Evolutionary conservation across 2,797 vertebrate species (phyloP).

Genomic region (Protonibea diacanthus): DNA sequence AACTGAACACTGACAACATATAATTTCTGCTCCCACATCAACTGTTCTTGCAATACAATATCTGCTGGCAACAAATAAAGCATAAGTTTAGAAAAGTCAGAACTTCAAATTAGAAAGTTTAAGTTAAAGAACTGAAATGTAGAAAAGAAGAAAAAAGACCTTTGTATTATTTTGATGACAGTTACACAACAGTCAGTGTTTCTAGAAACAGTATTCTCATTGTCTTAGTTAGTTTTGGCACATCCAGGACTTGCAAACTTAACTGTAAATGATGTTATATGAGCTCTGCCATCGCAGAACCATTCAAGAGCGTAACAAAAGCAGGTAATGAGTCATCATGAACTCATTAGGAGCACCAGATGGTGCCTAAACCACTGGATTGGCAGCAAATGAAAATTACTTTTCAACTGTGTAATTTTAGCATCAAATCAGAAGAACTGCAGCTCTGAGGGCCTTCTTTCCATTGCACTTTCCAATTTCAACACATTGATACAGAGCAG

Average conservation of each 20-base stretch:
- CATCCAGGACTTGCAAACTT: neutral
- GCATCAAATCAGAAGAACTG: conserved; percentile 31
- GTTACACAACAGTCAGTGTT: neutral
- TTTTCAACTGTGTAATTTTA: conserved; percentile 56
- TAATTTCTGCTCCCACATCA: too few species aligned
- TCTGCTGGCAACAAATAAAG: neutral
- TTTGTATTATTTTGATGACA: neutral
- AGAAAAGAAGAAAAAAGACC: neutral
- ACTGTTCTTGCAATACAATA: neutral
- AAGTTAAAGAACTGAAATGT: neutral
- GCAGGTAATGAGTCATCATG: conserved; percentile 62
- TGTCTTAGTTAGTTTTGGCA: neutral
- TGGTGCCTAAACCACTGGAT: conserved; percentile 53
- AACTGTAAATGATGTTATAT: conserved; percentile 4
- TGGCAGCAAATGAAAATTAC: conserved; percentile 58
- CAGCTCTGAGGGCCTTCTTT: conserved; percentile 19
- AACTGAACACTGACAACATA: too few species aligned
- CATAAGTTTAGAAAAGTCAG: neutral
- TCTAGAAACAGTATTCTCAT: neutral
- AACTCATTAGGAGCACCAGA: conserved; percentile 57
- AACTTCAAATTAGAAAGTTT: neutral
- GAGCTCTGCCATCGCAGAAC: conserved; percentile 18
- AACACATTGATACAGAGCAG: neutral
- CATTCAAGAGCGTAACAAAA: conserved; percentile 45
- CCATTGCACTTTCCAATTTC: neutral